Evolutionary conservation across 2,113 vertebrate genomes (phyloP), one percentile per base, ranked within the genome.

Genomic region (Podilymbus podiceps): DNA sequence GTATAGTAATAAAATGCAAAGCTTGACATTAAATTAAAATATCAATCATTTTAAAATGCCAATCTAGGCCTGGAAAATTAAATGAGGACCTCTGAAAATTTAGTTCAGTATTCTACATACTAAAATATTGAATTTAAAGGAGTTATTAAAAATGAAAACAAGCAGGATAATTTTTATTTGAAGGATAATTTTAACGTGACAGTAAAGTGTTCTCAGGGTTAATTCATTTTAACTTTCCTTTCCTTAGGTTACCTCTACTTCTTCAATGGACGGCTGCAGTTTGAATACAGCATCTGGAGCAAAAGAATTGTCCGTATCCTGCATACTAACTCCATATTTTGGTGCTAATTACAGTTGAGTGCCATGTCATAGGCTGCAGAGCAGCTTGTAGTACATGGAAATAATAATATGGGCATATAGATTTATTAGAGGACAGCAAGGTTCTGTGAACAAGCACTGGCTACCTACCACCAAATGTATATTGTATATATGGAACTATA

Each of bases 191-290:
- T 46, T 74, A 59, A 83, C 44, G 6, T 40, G 40, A 60, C 18
- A 56, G 49, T 42, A 56, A 42, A 20, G 2, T 49, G 73, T 84
- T 52, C 56, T 42, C 25, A 27, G 4, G 12, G 8, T 53, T 84
- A 58, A 90, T 78, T 77, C 0, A 74, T 83, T 83, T 66, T 25
- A 84, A 77, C 4, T 55, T 75, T 62, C 73, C 63, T 96, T 85
- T 73, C 50, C 82, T 82, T 50, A 99, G 99, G 99, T 94, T 98
- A 98, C n/a, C 96, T 99, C 77, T 98, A 99, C 89, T 99, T 99
- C 96, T 99, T 98, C 98, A 99, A 97, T 7, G 98, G 98, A 18
- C 88, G 98, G 1, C 20, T 98, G 40, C 99, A 98, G 95, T 99
- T 98, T 88, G 99, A 99, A 96, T 99, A 99, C 94, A 99, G 98